phyloP scores from a whole-genome alignment of 2,113 vertebrate species.

The Phycodurus eques region DNA sequence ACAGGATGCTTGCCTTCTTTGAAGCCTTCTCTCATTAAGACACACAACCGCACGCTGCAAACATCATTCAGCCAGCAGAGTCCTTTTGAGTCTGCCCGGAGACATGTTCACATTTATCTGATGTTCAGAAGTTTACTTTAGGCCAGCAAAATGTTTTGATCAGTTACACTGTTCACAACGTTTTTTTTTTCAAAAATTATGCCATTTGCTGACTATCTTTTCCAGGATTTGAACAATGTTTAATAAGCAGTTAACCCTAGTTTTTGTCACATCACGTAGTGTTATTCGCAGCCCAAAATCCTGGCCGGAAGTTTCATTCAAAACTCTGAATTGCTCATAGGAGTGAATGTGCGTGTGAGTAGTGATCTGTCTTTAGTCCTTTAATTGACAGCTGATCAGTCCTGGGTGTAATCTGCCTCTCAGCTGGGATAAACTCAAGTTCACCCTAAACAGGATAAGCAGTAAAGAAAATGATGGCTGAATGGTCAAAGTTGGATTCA shows the following conservation, averaged over 20 bases:
- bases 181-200: neutral
- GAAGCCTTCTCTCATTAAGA: slow-evolving; percentile 49
- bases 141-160: slow-evolving; percentile 16
- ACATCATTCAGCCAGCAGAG: slow-evolving; percentile 33
- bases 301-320: neutral
- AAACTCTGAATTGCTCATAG: neutral
- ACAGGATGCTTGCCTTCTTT: slow-evolving; percentile 66
- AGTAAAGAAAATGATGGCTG: neutral
- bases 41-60: slow-evolving; percentile 24
- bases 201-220: neutral
- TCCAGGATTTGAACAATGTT: neutral
- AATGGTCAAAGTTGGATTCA: slow-evolving; percentile 2
- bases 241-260: neutral
- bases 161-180: slow-evolving; percentile 13
- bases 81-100: slow-evolving; percentile 16
- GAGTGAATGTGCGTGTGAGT: neutral
- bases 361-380: neutral
- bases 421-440: neutral
- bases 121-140: slow-evolving; percentile 9
- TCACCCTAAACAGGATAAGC: neutral
- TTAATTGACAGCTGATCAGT: neutral
- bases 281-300: neutral
- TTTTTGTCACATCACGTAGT: neutral
- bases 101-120: slow-evolving; percentile 23
- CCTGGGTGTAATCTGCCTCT: neutral